Conservation (phyloP, 2,113 vertebrate species). For the Gobiocypris rarus region DNA sequence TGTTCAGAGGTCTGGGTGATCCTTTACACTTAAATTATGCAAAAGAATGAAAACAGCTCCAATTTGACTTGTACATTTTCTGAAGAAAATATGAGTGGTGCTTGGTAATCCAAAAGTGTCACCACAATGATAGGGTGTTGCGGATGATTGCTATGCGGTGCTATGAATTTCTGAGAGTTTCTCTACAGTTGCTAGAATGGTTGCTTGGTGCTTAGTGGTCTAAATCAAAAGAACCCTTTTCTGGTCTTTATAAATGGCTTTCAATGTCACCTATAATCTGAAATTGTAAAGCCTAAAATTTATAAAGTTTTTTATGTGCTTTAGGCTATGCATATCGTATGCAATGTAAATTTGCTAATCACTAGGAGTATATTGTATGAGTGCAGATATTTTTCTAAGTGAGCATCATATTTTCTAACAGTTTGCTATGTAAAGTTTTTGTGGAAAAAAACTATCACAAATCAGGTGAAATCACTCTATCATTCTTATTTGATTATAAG, state of each 20-base stretch:
- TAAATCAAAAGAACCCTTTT: not conserved
- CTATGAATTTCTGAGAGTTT: not conserved
- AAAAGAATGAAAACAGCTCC: not conserved
- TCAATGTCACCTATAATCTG: not conserved
- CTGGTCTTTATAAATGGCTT: not conserved
- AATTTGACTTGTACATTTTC: not conserved
- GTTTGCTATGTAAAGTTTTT: no score
- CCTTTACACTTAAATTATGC: slow-evolving; percentile 2
- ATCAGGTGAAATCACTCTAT: no score
- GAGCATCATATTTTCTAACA: no score
- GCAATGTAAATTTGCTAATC: not conserved
- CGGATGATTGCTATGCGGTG: not conserved
- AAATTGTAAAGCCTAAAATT: not conserved
- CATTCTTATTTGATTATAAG: no score
- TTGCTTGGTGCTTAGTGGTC: not conserved
- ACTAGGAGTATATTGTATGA: not conserved
- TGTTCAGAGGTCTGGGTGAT: slow-evolving; percentile 7
- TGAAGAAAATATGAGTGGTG: not conserved
- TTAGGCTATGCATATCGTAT: not conserved
- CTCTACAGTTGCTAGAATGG: not conserved
- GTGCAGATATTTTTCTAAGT: not conserved
- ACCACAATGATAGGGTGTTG: slow-evolving; percentile 2
- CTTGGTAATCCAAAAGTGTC: not conserved
- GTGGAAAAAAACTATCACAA: no score
- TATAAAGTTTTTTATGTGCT: not conserved